Conservation (phyloP, 2,113 vertebrate species). For the Ivindomyrus marchei region DNA sequence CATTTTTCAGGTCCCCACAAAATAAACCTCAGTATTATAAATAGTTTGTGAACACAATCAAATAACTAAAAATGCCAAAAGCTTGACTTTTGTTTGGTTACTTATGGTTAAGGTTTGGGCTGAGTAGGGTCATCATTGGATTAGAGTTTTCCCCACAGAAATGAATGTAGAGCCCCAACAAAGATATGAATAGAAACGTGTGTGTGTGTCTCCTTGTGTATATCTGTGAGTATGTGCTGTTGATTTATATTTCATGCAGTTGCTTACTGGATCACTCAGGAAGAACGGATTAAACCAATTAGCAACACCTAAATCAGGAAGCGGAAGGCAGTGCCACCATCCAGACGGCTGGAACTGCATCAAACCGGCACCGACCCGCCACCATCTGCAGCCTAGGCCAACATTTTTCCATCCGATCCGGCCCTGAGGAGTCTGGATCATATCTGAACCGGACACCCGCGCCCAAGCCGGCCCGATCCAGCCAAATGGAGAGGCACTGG, state of each 20-base stretch:
- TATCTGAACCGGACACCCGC: not conserved
- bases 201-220: not conserved
- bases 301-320: constrained; percentile 38
- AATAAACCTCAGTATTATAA: too few relatives aligned
- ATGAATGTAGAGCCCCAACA: too few relatives aligned
- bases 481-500: constrained; percentile 11
- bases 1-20: too few relatives aligned
- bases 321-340: not conserved
- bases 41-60: too few relatives aligned
- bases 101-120: too few relatives aligned
- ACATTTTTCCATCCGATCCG: not conserved
- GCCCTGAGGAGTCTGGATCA: not conserved
- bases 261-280: constrained; percentile 30
- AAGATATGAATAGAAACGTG: too few relatives aligned
- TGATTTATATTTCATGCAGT: constrained; percentile 34
- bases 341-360: not conserved
- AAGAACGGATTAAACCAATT: constrained; percentile 41
- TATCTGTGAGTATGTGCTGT: not conserved
- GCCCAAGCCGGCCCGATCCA: not conserved
- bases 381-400: not conserved
- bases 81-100: too few relatives aligned
- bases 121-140: too few relatives aligned
- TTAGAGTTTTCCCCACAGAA: too few relatives aligned
- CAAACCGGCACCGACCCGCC: not conserved
- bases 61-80: too few relatives aligned